Evolutionary conservation across 2,113 vertebrate genomes (phyloP).

Genomic region (Periophthalmus modestus): DNA sequence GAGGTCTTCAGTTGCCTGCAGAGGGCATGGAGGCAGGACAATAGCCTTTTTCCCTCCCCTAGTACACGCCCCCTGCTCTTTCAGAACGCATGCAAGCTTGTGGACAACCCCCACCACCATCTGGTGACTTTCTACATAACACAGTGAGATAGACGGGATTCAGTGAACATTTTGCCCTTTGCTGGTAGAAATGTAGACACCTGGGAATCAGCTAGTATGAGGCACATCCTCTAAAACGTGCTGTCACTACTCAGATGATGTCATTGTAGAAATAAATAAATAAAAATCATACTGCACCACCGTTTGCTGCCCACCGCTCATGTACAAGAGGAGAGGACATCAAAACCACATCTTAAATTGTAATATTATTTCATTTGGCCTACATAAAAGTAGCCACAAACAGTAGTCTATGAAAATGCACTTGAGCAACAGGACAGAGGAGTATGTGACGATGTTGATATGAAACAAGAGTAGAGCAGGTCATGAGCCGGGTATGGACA

Average conservation of each 20-base stretch:
- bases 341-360: not conserved
- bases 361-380: slow-evolving; percentile 10
- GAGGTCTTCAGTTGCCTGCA: slow-evolving; percentile 76
- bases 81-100: slow-evolving; percentile 54
- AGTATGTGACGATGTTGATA: slow-evolving; percentile 9
- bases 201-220: slow-evolving; percentile 35
- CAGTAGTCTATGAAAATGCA: slow-evolving; percentile 10
- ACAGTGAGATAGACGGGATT: slow-evolving; percentile 35
- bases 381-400: slow-evolving; percentile 16
- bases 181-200: slow-evolving; percentile 41
- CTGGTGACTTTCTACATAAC: slow-evolving; percentile 49
- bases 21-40: slow-evolving; percentile 74
- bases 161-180: slow-evolving; percentile 14
- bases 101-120: slow-evolving; percentile 37
- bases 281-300: slow-evolving; percentile 48
- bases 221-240: slow-evolving; percentile 6
- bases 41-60: slow-evolving; percentile 59
- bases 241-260: slow-evolving; percentile 52
- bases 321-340: not conserved
- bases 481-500: slow-evolving; percentile 11
- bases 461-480: slow-evolving; percentile 2
- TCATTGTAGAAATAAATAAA: slow-evolving; percentile 37
- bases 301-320: slow-evolving; percentile 35
- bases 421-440: slow-evolving; percentile 18
- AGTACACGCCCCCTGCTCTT: slow-evolving; percentile 59